Base-by-base conservation (phyloP, 2,797 vertebrate genomes). In the Siniperca obscura region DNA sequence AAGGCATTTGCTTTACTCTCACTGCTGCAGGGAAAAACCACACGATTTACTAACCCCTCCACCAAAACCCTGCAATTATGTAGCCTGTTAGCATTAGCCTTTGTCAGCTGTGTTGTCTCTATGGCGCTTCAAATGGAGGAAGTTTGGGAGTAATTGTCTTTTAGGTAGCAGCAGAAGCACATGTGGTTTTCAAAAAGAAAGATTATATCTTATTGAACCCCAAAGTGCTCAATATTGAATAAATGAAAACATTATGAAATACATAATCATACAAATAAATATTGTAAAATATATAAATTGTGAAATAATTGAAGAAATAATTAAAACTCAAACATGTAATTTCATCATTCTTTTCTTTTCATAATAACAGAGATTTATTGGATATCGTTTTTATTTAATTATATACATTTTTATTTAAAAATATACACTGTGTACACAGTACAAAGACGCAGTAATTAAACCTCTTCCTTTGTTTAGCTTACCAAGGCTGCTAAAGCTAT, bases 1-100 rank as follows among this genome's bases (percentile, higher is more conserved):
- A 1, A 74, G 42, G 84, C 78, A 93, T 93, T 82, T 10, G 2
- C 56, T 76, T 61, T 64, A 82, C 78, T 87, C 74, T 85, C 82
- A 80, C 87, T 88, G 91, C 90, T 93, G 79, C 87, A 77, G 91
- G 85, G 86, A 84, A 71, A 88, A 90, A 87, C 74, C 66, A 38
- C 68, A 69, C 27, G 22, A 84, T 86, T 89, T 64, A 81, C 80
- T 65, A 82, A 92, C 34, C 13, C 57, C 25, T 52, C 52, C 64
- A 13, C 57, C n/a, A 74, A 81, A 86, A 72, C 55, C 86, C 70
- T 78, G 70, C 78, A 91, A 92, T 93, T 92, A 87, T 77, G 36
- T 50, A 78, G 62, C 66, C 66, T 62, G 74, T 85, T 67, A 77
- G 67, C 80, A 90, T 88, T 73, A 82, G 42, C 22, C 80, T 87